Conservation (phyloP, 2,888 invertebrate species). For the Coronaproctus castanopsis region DNA sequence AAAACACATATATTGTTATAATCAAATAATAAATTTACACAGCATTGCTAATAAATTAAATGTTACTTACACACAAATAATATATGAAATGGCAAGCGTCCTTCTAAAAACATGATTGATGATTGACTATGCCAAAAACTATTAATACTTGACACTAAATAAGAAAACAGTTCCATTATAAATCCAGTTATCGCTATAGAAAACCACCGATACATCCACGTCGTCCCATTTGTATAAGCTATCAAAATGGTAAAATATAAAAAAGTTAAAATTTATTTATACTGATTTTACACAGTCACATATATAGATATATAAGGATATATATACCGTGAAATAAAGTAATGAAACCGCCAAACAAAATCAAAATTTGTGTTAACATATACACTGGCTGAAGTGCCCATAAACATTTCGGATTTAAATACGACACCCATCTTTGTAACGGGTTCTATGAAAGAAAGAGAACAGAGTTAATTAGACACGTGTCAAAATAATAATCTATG, state of each 20-base stretch:
- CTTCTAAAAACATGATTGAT: conserved; percentile 47
- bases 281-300: too few species aligned
- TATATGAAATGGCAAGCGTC: conserved; percentile 51
- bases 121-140: conserved; percentile 71
- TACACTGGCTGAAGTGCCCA: not conserved
- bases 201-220: conserved; percentile 50
- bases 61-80: conserved; percentile 47
- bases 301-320: too few species aligned
- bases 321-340: not conserved
- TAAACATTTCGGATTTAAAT: not conserved
- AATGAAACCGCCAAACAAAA: not conserved
- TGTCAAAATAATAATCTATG: too few species aligned
- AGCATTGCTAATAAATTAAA: too few species aligned
- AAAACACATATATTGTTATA: not conserved
- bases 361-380: not conserved
- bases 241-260: too few species aligned
- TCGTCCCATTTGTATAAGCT: not conserved
- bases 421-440: too few species aligned
- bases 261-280: too few species aligned
- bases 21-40: not conserved
- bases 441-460: too few species aligned
- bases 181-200: conserved; percentile 50
- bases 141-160: conserved; percentile 49
- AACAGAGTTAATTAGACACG: too few species aligned
- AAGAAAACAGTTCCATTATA: conserved; percentile 46